phyloP scores from a whole-genome alignment of 2,113 vertebrate species.

The Chloropsis cyanopogon region DNA sequence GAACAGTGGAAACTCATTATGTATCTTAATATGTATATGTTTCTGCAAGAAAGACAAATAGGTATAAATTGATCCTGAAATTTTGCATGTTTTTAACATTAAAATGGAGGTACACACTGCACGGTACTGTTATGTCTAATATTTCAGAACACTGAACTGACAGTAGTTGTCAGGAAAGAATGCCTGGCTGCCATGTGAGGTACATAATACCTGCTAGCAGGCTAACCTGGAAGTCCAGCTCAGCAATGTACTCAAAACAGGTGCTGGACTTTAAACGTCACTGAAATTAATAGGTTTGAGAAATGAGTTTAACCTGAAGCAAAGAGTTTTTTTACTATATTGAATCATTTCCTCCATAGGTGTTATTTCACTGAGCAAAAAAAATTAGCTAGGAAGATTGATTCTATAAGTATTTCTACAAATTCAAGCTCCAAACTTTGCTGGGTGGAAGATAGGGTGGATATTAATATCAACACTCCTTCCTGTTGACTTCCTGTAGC shows the following conservation, averaged over 20 bases:
- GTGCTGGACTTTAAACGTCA: not conserved
- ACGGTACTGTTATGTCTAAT: not conserved
- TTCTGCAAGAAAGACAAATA: not conserved
- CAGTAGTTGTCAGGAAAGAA: not conserved
- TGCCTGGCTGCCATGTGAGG: not conserved
- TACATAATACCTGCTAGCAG: not conserved
- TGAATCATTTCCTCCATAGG: not conserved
- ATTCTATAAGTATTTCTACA: not conserved
- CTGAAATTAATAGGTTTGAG: not conserved
- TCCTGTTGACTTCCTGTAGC: not conserved
- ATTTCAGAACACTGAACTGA: not conserved
- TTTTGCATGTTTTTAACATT: not conserved
- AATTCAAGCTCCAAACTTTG: not conserved
- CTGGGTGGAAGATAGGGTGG: not conserved
- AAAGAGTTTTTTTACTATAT: not conserved
- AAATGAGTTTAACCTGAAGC: not conserved
- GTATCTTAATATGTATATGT: not conserved
- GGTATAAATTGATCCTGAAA: not conserved
- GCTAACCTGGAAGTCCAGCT: not conserved
- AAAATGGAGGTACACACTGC: not conserved
- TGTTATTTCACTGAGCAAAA: not conserved
- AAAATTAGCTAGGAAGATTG: not conserved
- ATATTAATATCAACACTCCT: not conserved
- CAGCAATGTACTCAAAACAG: not conserved
- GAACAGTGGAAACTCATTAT: not conserved